phyloP scores from a whole-genome alignment of 2,888 invertebrate genomes.

The Timema podura region DNA sequence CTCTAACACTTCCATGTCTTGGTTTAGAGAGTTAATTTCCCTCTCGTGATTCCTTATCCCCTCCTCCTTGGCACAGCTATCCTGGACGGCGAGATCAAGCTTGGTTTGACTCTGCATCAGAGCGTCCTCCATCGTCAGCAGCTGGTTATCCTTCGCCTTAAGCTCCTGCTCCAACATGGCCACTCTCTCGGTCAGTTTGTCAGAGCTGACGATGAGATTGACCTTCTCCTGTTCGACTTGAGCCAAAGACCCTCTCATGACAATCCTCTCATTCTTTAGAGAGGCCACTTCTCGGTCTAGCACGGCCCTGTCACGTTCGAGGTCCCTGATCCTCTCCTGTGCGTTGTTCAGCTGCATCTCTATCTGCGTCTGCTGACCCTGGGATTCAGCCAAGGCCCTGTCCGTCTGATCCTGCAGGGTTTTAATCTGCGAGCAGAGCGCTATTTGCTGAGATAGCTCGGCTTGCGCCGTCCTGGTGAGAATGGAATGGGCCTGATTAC shows the following conservation, averaged over 20 bases:
- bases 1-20: no score
- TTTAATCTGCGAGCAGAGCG: constrained; percentile 59
- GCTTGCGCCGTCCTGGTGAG: constrained; percentile 43
- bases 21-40: no score
- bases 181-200: constrained; percentile 67
- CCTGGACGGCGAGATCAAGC: not conserved
- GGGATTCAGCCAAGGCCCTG: constrained; percentile 63
- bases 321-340: constrained; percentile 53
- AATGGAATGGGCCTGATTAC: no score
- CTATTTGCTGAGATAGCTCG: constrained; percentile 52
- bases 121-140: not conserved
- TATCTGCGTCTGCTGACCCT: constrained; percentile 59
- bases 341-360: constrained; percentile 61
- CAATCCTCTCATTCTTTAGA: constrained; percentile 60
- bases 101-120: not conserved
- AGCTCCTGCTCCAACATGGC: constrained; percentile 62
- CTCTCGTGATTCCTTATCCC: no score
- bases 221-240: constrained; percentile 43
- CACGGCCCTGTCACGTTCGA: constrained; percentile 57
- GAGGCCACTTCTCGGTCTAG: constrained; percentile 57
- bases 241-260: constrained; percentile 57
- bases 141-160: constrained; percentile 45
- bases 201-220: constrained; percentile 43
- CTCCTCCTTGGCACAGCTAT: not conserved
- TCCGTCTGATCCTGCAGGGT: constrained; percentile 74